phyloP scores from a whole-genome alignment of 2,888 invertebrate genomes.

The Stenodema calcarata region DNA sequence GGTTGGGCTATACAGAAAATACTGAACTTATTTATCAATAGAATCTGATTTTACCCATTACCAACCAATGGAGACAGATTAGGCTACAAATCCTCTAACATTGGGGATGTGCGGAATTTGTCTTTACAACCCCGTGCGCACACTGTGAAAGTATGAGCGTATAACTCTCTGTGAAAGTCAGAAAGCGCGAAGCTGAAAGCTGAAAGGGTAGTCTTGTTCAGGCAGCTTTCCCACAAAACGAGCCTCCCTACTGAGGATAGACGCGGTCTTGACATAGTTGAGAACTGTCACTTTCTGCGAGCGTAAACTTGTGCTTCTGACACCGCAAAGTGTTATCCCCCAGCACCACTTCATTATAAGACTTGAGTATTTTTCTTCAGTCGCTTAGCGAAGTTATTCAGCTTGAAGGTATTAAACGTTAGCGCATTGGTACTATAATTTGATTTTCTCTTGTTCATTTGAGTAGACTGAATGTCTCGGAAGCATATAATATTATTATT shows the following conservation, averaged over 20 bases:
- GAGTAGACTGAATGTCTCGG: no score
- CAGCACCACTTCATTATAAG: neutral
- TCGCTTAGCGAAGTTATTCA: neutral
- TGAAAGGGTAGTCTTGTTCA: neutral
- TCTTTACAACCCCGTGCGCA: neutral
- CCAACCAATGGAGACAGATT: no score
- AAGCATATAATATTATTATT: no score
- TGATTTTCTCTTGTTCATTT: no score
- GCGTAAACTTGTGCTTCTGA: neutral
- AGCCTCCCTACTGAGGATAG: neutral
- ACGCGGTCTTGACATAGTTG: neutral
- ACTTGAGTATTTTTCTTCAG: no score
- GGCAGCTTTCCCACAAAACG: neutral
- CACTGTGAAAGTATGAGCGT: neutral
- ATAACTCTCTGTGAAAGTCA: no score
- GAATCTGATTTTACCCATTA: no score
- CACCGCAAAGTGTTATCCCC: neutral
- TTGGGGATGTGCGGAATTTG: no score
- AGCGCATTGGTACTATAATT: no score
- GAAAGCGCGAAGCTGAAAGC: neutral
- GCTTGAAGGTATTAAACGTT: neutral
- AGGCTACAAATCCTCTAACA: no score
- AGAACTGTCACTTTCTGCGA: neutral
- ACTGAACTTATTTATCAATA: no score
- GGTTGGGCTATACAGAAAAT: no score